Conservation (phyloP, 2,113 vertebrate genomes). For the Chlorocebus sabaeus region DNA sequence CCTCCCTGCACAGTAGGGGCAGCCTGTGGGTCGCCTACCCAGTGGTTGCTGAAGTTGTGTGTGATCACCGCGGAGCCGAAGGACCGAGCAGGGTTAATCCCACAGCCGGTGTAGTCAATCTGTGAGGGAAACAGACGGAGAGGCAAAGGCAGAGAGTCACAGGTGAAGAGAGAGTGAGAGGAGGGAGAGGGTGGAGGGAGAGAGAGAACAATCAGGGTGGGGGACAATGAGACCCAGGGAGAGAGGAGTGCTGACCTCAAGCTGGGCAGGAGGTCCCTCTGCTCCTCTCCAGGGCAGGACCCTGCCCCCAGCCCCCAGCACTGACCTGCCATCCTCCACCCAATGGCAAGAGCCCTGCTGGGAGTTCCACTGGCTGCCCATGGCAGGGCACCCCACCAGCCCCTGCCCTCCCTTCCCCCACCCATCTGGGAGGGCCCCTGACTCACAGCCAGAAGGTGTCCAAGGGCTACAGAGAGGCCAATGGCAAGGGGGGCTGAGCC, state of each 20-base stretch:
- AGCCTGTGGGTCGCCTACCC: constrained; percentile 84
- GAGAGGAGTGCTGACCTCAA: neutral
- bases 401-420: neutral
- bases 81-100: constrained; percentile 97
- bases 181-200: no score
- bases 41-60: constrained; percentile 91
- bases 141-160: neutral
- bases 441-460: constrained; percentile 95
- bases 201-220: neutral
- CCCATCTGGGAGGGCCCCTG: neutral
- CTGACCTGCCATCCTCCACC: no score
- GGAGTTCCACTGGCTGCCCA: neutral
- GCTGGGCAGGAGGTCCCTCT: neutral
- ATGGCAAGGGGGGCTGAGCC: constrained; percentile 95
- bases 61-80: constrained; percentile 93
- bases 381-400: neutral
- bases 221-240: neutral
- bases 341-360: rapidly evolving
- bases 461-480: constrained; percentile 93
- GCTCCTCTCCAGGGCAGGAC: neutral
- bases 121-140: constrained; percentile 57
- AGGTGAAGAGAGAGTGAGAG: neutral
- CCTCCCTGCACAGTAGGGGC: rapidly evolving
- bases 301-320: neutral
- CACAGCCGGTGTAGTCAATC: constrained; percentile 98